Evolutionary conservation across 2,113 vertebrate species (phyloP).

Genomic region (Halichoerus grypus): DNA sequence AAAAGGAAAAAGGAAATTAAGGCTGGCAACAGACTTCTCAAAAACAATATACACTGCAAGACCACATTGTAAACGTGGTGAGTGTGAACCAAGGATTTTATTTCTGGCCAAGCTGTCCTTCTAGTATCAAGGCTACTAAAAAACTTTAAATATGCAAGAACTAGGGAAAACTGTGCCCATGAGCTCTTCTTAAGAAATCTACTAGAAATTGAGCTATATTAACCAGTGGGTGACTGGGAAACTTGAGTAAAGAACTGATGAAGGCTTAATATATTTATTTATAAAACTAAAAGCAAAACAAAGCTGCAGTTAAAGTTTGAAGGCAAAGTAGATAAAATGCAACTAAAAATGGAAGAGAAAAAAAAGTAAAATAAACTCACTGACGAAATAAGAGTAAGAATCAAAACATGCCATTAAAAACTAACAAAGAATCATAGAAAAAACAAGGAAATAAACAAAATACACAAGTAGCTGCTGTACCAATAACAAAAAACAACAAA

Average conservation of each 20-base stretch:
- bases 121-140: not conserved
- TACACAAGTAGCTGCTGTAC: not conserved
- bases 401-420: not conserved
- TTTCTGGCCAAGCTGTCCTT: not conserved
- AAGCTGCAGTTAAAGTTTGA: not conserved
- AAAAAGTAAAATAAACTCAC: not conserved
- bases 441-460: not conserved
- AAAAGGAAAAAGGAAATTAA: constrained; percentile 1
- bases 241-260: not conserved
- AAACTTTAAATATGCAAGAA: not conserved
- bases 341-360: not conserved
- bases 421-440: not conserved
- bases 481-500: not conserved
- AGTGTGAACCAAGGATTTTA: not conserved
- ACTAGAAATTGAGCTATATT: not conserved
- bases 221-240: not conserved
- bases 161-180: not conserved
- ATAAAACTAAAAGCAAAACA: not conserved
- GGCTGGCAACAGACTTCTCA: not conserved
- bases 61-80: not conserved
- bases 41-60: not conserved
- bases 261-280: not conserved
- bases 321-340: not conserved
- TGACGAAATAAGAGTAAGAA: not conserved
- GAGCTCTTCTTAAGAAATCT: not conserved